Conservation (phyloP, 2,888 invertebrate genomes). For the Dicroscelio sp. region DNA sequence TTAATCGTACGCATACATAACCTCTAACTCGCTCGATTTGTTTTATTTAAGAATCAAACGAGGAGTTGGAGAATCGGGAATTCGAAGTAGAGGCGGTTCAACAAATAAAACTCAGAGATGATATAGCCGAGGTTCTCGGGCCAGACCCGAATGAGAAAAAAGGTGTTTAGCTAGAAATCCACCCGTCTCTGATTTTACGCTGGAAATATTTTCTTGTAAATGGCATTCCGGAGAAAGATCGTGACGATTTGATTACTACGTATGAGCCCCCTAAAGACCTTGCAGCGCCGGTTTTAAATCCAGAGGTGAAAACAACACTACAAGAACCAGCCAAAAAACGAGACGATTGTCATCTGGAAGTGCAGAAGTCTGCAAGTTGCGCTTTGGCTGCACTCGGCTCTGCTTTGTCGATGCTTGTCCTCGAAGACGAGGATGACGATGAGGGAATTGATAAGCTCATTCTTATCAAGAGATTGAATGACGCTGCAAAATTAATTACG, state of each 20-base stretch:
- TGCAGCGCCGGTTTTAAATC: slow-evolving; percentile 69
- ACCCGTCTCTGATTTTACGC: slow-evolving; percentile 35
- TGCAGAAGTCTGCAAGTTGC: slow-evolving; percentile 91
- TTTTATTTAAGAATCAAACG: no score
- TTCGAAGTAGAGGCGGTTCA: no score
- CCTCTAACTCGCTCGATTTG: no score
- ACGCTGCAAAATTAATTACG: slow-evolving; percentile 52
- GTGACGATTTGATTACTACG: slow-evolving; percentile 38
- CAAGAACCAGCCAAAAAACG: slow-evolving; percentile 63
- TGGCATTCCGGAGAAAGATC: slow-evolving; percentile 50
- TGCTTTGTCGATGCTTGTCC: slow-evolving; percentile 55
- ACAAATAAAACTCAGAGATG: no score
- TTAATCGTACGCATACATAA: no score
- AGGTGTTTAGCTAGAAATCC: not conserved
- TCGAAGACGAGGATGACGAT: slow-evolving; percentile 70
- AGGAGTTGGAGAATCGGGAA: no score
- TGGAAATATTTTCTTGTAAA: slow-evolving; percentile 37
- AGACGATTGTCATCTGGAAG: slow-evolving; percentile 87
- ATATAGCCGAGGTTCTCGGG: not conserved
- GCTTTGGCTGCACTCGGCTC: slow-evolving; percentile 35
- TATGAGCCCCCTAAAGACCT: slow-evolving; percentile 44
- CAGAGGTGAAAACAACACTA: slow-evolving; percentile 61
- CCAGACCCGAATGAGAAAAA: not conserved
- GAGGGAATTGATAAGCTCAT: not conserved
- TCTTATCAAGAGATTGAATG: not conserved